These are phyloP conservation scores for Gandaritis pyraliata DNA, from an alignment of 2,888 invertebrate genomes.

Conservation along the genomic window DNA sequence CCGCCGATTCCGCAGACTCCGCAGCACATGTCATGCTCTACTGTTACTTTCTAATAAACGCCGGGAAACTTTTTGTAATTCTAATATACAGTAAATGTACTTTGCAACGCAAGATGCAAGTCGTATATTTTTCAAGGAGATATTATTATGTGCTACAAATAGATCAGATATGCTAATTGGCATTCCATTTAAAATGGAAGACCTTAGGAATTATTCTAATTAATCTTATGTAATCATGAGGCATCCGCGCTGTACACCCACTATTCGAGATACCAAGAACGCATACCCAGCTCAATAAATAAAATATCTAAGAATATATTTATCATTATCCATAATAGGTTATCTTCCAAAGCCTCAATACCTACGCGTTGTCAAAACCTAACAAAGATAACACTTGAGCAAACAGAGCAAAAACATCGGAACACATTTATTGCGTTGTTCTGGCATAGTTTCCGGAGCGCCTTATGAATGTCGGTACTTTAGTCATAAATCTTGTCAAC, in stretches of 20 bases:
- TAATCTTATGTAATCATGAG: conserved; percentile 48
- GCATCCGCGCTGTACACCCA: conserved; percentile 52
- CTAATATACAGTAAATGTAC: conserved; percentile 17
- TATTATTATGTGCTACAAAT: conserved; percentile 15
- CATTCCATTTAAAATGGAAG: conserved; percentile 53
- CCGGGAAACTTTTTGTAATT: conserved; percentile 9
- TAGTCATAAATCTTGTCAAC: conserved; percentile 44
- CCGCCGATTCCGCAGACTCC: conserved; percentile 22
- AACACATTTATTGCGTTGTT: conserved; percentile 35
- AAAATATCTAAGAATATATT: conserved; percentile 46
- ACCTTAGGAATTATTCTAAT: conserved; percentile 52
- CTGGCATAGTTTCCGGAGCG: conserved; percentile 34
- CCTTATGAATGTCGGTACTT: conserved; percentile 24
- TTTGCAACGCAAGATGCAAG: neutral
- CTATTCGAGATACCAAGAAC: conserved; percentile 44
- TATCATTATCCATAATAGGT: conserved; percentile 52
- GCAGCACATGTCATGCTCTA: conserved; percentile 45
- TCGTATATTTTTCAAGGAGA: neutral
- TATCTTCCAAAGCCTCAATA: conserved; percentile 55
- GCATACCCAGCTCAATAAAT: conserved; percentile 43
- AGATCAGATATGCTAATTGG: conserved; percentile 28
- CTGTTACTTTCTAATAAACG: conserved; percentile 69
- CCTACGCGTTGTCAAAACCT: conserved; percentile 59
- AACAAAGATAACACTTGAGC: conserved; percentile 50
- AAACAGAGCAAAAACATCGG: conserved; percentile 42